These are phyloP conservation scores for Sphaerophoria rueppellii DNA, from an alignment of 2,888 invertebrate genomes.

Conservation along the genomic window DNA sequence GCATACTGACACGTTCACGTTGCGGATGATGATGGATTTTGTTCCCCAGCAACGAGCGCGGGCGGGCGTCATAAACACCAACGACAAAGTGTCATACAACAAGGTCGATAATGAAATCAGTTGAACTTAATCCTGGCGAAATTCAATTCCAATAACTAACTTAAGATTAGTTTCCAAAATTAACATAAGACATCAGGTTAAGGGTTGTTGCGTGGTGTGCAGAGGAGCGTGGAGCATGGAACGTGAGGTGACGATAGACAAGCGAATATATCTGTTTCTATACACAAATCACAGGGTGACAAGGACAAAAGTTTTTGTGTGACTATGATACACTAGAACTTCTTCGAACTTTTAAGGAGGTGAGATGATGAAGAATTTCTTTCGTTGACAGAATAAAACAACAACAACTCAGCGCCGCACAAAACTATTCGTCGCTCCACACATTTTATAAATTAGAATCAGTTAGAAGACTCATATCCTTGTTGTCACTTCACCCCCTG, in stretches of 20 bases:
- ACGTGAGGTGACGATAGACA: neutral
- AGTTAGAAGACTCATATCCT: conserved; percentile 48
- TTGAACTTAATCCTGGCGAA: conserved; percentile 70
- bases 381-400: neutral
- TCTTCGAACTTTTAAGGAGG: neutral
- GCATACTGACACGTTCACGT: conserved; percentile 55
- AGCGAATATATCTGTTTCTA: neutral
- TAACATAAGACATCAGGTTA: conserved; percentile 66
- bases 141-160: conserved; percentile 72
- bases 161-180: conserved; percentile 73
- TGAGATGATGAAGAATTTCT: neutral
- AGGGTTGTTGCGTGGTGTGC: neutral
- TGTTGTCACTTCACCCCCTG: conserved; percentile 13
- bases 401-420: neutral
- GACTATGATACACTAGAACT: conserved; percentile 1
- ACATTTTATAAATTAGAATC: conserved; percentile 60
- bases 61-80: neutral
- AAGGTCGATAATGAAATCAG: conserved; percentile 70
- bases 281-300: neutral
- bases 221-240: neutral
- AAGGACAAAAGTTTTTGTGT: neutral
- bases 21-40: neutral
- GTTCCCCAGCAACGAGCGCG: neutral
- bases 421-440: neutral
- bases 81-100: conserved; percentile 65